phyloP scores from a whole-genome alignment of 2,888 invertebrate species.

The Leptopilina drosophilae region DNA sequence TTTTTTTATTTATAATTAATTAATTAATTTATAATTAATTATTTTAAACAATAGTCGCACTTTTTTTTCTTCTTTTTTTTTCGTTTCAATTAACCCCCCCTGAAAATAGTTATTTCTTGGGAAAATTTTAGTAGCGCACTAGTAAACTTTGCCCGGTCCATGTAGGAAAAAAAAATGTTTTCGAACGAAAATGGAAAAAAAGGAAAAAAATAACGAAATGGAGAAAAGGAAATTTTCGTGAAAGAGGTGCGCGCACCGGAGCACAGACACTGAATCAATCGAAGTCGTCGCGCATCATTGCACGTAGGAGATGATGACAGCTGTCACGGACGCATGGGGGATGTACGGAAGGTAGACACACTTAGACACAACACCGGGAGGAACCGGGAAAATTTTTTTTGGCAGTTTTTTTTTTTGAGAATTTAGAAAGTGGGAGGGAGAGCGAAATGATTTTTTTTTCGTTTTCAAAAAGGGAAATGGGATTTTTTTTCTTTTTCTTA shows the following conservation, averaged over 20 bases:
- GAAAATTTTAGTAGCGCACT: too few relatives aligned
- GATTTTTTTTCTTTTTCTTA: neutral
- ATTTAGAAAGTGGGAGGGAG: neutral
- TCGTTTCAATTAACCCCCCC: too few relatives aligned
- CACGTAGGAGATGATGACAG: conserved; percentile 23
- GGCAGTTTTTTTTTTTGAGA: conserved; percentile 33
- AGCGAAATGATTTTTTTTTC: neutral
- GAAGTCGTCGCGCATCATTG: conserved; percentile 23
- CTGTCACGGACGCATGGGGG: conserved; percentile 33
- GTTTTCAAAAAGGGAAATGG: neutral
- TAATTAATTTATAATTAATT: neutral
- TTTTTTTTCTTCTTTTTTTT: too few relatives aligned
- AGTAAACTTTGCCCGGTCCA: neutral
- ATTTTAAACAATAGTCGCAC: neutral
- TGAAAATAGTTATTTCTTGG: too few relatives aligned
- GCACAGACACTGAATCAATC: conserved; percentile 34
- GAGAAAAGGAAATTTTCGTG: neutral
- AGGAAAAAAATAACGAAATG: neutral
- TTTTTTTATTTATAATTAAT: neutral
- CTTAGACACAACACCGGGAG: neutral
- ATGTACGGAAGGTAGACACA: neutral
- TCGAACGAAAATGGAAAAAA: neutral
- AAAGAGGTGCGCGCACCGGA: conserved; percentile 28
- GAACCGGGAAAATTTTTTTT: neutral
- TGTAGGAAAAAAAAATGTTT: too few relatives aligned